Percentiles rank a stretch among this genome's conserved stretches.
Evolutionary conservation across 2,113 vertebrate genomes (phyloP).

Genomic region (Callipepla californica): DNA sequence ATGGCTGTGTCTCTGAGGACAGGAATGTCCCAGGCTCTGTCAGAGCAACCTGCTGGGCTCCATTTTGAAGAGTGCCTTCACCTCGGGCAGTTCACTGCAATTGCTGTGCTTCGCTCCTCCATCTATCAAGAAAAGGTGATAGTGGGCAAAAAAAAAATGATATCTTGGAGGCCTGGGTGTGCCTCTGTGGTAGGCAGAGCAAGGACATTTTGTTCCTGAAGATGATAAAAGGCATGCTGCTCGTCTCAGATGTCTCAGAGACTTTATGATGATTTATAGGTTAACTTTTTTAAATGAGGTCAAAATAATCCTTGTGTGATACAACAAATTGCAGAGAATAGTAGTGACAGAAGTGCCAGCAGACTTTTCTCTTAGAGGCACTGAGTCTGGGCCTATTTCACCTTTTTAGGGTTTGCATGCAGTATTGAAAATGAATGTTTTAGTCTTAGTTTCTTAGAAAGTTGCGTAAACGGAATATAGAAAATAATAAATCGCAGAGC

Average conservation of each 20-base stretch:
- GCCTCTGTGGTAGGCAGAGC: rapidly evolving
- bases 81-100: background rate
- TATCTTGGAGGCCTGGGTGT: background rate
- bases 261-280: background rate
- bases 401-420: background rate
- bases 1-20: background rate
- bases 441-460: background rate
- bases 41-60: background rate
- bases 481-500: background rate
- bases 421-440: background rate
- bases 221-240: background rate
- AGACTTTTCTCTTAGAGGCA: background rate
- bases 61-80: background rate
- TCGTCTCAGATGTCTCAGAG: background rate
- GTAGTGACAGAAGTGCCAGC: background rate
- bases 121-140: background rate
- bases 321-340: background rate
- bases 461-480: background rate
- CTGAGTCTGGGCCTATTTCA: background rate
- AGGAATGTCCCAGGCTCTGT: background rate
- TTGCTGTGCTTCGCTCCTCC: background rate
- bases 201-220: background rate
- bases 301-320: background rate
- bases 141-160: background rate
- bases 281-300: background rate